Conservation (phyloP, 1,140 invertebrate genomes). For the Parapsyche elsis region DNA sequence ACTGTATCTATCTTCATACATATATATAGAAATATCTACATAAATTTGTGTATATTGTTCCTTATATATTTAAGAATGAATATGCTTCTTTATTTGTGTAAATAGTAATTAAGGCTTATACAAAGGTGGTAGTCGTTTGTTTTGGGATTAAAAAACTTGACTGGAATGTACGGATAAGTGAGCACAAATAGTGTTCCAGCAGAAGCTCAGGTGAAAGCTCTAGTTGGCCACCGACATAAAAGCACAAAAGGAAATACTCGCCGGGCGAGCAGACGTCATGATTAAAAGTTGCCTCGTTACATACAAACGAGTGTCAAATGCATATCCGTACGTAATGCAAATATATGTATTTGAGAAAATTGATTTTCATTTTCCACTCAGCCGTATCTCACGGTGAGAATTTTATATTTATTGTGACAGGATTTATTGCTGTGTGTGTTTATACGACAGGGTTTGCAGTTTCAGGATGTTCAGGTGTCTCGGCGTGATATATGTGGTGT, state of each 20-base stretch:
- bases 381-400: too few species aligned
- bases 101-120: too few species aligned
- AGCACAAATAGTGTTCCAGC: too few species aligned
- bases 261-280: conserved; percentile 15
- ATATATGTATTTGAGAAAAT: too few species aligned
- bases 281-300: conserved; percentile 26
- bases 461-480: conserved; percentile 3
- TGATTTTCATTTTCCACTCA: too few species aligned
- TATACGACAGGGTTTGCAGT: not conserved
- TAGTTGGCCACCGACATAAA: not conserved
- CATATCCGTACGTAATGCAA: too few species aligned
- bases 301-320: too few species aligned
- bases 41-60: not conserved
- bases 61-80: too few species aligned
- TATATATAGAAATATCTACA: not conserved
- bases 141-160: too few species aligned
- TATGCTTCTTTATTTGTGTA: too few species aligned
- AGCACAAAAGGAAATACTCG: conserved; percentile 6
- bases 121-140: too few species aligned
- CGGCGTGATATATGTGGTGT: conserved; percentile 34
- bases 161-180: too few species aligned
- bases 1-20: not conserved
- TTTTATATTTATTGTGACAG: not conserved
- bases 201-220: conserved; percentile 6
- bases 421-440: not conserved